Percentiles rank a stretch among this genome's conserved stretches.
Conservation (phyloP, 2,888 invertebrate species). For the Cynaeus angustus region DNA sequence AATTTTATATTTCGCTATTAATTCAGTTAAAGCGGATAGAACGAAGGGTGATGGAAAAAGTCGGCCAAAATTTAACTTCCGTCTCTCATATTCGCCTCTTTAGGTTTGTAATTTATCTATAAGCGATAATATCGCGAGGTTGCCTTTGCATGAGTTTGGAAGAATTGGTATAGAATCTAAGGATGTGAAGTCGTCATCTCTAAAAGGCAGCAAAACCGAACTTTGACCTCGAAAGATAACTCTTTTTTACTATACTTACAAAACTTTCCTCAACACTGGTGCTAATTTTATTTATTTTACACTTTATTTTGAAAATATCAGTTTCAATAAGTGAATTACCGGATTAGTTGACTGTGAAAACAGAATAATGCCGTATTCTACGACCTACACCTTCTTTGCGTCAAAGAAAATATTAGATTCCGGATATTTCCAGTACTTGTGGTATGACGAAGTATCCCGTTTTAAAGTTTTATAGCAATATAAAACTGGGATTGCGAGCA, state of each 20-base stretch:
- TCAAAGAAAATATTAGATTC: conserved; percentile 26
- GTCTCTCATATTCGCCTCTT: conserved; percentile 36
- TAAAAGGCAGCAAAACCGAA: conserved; percentile 26
- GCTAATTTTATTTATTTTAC: conserved; percentile 25
- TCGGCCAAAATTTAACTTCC: conserved; percentile 23
- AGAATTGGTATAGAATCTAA: conserved; percentile 16
- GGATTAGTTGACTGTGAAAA: conserved; percentile 1
- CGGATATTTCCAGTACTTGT: conserved; percentile 16
- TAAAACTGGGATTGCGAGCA: conserved; percentile 32
- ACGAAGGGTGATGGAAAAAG: conserved; percentile 7
- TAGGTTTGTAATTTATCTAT: conserved; percentile 36
- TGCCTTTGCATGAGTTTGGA: conserved; percentile 27
- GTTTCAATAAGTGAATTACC: neutral
- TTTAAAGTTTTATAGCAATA: conserved; percentile 39
- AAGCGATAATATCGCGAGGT: conserved; percentile 23
- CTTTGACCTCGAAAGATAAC: conserved; percentile 24
- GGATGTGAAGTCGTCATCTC: conserved; percentile 27
- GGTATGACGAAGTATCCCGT: conserved; percentile 22
- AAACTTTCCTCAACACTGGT: conserved; percentile 13
- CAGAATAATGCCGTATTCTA: neutral
- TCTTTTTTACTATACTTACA: conserved; percentile 30
- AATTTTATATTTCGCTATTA: conserved; percentile 35
- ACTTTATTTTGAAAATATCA: neutral
- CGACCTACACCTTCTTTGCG: conserved; percentile 1
- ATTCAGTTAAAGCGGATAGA: conserved; percentile 24